Evolutionary conservation across 2,797 vertebrate genomes (phyloP).

Genomic region (Cheirogaleus major): DNA sequence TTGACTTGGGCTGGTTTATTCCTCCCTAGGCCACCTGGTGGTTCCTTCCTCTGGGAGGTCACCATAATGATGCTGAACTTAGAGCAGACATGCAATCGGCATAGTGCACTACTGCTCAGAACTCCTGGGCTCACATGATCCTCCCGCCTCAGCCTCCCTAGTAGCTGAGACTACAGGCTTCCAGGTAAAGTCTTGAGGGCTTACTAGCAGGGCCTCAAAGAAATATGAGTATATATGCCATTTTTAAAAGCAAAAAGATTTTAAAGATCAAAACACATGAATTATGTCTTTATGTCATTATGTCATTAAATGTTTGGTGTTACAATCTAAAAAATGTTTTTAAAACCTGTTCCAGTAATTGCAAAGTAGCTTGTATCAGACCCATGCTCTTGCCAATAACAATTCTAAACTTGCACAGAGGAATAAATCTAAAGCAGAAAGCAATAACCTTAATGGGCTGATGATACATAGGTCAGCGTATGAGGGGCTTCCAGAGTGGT

Average conservation of each 20-base stretch:
- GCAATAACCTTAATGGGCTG: not conserved
- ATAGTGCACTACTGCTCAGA: no score
- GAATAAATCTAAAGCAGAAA: not conserved
- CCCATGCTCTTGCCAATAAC: not conserved
- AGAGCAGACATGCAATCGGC: no score
- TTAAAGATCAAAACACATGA: not conserved
- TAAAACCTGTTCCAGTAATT: not conserved
- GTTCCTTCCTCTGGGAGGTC: not conserved
- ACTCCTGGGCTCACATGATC: not conserved
- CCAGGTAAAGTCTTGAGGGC: not conserved
- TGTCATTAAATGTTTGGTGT: not conserved
- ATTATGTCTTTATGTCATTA: not conserved
- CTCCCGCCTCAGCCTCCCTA: not conserved
- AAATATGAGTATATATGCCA: not conserved
- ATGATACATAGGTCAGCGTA: not conserved
- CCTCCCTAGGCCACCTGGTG: no score
- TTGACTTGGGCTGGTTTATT: no score
- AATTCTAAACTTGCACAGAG: not conserved
- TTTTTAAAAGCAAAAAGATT: not conserved
- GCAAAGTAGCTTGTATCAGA: not conserved
- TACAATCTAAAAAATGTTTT: not conserved
- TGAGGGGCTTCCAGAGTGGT: not conserved
- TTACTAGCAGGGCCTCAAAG: not conserved
- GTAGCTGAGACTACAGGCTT: not conserved
- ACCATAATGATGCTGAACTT: no score